Percentiles rank a stretch among this genome's conserved stretches.
phyloP scores from a whole-genome alignment of 2,113 vertebrate species.

The Platichthys flesus region DNA sequence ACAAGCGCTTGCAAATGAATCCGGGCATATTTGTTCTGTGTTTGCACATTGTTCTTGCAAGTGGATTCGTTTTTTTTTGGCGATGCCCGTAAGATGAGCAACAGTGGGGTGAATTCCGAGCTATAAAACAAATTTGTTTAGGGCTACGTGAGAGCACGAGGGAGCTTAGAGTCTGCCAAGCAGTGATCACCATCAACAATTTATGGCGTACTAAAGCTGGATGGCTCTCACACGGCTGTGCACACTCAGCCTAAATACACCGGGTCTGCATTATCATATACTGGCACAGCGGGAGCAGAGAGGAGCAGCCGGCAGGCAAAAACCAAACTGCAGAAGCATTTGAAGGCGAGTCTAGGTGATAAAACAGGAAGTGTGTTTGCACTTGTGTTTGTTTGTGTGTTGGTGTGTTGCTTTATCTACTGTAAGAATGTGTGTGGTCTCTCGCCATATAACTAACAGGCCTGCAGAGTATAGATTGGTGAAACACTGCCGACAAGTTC shows the following conservation, averaged over 20 bases:
- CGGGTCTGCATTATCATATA: slow-evolving; percentile 46
- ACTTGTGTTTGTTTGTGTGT: slow-evolving; percentile 12
- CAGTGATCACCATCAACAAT: slow-evolving; percentile 66
- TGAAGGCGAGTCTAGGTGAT: slow-evolving; percentile 25
- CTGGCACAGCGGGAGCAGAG: slow-evolving; percentile 27
- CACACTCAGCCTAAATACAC: slow-evolving; percentile 52
- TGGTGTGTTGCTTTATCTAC: slow-evolving; percentile 24
- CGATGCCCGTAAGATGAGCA: slow-evolving; percentile 26
- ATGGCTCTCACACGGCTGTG: slow-evolving; percentile 50
- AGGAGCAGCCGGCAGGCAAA: slow-evolving; percentile 18
- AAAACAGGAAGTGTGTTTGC: slow-evolving; percentile 24
- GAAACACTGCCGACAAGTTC: slow-evolving; percentile 22
- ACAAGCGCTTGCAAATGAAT: slow-evolving; percentile 16
- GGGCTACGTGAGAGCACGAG: slow-evolving; percentile 47
- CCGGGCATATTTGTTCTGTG: slow-evolving; percentile 5
- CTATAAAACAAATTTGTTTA: slow-evolving; percentile 70
- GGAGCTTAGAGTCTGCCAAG: slow-evolving; percentile 65
- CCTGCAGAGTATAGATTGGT: slow-evolving; percentile 51
- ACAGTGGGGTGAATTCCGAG: slow-evolving; percentile 41
- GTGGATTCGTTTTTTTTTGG: slow-evolving; percentile 24
- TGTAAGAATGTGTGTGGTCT: slow-evolving; percentile 59
- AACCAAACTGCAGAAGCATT: slow-evolving; percentile 33
- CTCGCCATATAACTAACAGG: slow-evolving; percentile 16
- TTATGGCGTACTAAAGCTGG: slow-evolving; percentile 64
- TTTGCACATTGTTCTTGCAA: slow-evolving; percentile 21